Evolutionary conservation across 2,888 invertebrate species (phyloP).

Genomic region (Argynnis bischoffii): DNA sequence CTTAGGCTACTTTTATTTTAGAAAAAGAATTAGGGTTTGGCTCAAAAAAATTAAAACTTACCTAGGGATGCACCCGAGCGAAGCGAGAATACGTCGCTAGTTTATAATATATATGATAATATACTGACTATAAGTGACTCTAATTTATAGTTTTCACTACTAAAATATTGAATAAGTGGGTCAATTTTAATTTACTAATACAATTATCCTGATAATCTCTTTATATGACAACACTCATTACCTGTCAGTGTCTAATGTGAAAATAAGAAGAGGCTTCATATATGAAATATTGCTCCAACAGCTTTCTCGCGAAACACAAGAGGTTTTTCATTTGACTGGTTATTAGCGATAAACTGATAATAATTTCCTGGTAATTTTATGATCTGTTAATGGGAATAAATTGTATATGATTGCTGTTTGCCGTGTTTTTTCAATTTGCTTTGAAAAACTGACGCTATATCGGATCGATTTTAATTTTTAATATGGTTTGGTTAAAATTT

Average conservation of each 20-base stretch:
- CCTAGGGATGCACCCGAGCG: no score
- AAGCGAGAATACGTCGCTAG: no score
- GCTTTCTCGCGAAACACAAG: slow-evolving; percentile 27
- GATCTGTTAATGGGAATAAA: slow-evolving; percentile 12
- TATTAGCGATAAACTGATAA: slow-evolving; percentile 16
- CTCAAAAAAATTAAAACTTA: no score
- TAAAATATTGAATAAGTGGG: slow-evolving; percentile 8
- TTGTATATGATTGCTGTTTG: slow-evolving; percentile 1
- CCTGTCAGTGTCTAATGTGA: slow-evolving; percentile 32
- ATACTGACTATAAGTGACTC: background rate
- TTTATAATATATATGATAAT: no score
- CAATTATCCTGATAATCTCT: slow-evolving; percentile 19
- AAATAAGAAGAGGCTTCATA: slow-evolving; percentile 28
- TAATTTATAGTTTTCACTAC: slow-evolving; percentile 13
- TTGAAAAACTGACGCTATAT: background rate
- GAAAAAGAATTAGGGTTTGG: no score
- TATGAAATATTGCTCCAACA: slow-evolving; percentile 29
- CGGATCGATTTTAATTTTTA: slow-evolving; percentile 6
- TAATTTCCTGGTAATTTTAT: slow-evolving; percentile 23
- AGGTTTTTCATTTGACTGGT: slow-evolving; percentile 23
- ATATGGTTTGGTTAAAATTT: background rate
- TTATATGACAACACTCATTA: slow-evolving; percentile 23
- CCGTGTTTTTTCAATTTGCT: slow-evolving; percentile 4
- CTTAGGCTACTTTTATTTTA: no score
- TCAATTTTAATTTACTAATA: slow-evolving; percentile 16